phyloP scores from a whole-genome alignment of 2,113 vertebrate genomes.

The Heterochromis multidens region DNA sequence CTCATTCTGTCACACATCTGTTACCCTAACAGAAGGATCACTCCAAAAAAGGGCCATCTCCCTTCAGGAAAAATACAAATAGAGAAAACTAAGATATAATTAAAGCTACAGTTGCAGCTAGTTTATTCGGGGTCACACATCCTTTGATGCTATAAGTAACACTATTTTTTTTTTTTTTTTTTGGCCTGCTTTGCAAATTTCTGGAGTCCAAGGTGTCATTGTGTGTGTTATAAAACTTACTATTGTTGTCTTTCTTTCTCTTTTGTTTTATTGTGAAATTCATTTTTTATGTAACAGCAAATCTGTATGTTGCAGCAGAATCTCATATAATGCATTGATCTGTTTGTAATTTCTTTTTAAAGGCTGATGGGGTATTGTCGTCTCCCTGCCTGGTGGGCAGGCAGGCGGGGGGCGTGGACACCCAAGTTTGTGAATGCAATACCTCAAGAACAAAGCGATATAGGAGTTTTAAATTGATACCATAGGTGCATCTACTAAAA shows the following conservation, averaged over 20 bases:
- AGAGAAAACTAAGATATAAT: neutral
- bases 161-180: no score
- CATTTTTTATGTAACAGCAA: neutral
- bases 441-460: no score
- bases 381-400: no score
- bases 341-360: no score
- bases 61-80: neutral
- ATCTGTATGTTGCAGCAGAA: neutral
- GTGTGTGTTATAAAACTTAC: neutral
- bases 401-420: no score
- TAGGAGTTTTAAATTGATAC: no score
- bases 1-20: neutral
- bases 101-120: neutral
- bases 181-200: neutral
- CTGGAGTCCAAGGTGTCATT: neutral
- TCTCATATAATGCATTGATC: neutral
- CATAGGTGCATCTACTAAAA: no score
- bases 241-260: no score
- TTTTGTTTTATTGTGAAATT: neutral
- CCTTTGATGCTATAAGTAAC: neutral
- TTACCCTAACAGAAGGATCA: neutral
- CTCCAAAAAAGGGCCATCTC: neutral
- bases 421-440: no score
- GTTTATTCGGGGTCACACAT: neutral
- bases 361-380: no score